These are phyloP conservation scores for Drosophila grimshawi DNA, from an alignment of 1,140 invertebrate species.

Conservation along the genomic window DNA sequence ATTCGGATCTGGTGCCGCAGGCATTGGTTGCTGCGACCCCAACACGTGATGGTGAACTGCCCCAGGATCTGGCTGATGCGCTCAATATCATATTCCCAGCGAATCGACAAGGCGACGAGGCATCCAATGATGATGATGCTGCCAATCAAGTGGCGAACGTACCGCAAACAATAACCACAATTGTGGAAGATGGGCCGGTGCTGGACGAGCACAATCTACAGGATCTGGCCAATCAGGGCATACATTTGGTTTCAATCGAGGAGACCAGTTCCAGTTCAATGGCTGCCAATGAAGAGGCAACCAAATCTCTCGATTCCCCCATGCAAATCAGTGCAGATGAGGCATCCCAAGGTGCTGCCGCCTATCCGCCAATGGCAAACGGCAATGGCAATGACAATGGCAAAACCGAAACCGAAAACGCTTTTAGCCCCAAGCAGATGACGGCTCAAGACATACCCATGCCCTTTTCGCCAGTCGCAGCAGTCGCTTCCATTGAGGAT, in stretches of 20 bases:
- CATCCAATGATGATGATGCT: slow-evolving; percentile 8
- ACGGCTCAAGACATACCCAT: slow-evolving; percentile 64
- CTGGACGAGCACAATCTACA: slow-evolving; percentile 67
- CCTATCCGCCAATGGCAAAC: background rate
- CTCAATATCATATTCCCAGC: slow-evolving; percentile 89
- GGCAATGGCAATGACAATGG: slow-evolving; percentile 38
- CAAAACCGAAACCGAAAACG: slow-evolving; percentile 22
- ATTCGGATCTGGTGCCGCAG: slow-evolving; percentile 67
- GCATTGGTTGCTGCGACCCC: slow-evolving; percentile 53
- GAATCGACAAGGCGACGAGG: slow-evolving; percentile 50
- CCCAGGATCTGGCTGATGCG: slow-evolving; percentile 89
- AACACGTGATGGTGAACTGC: slow-evolving; percentile 82
- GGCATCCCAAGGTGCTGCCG: background rate
- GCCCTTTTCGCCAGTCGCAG: slow-evolving; percentile 46
- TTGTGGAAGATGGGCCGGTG: slow-evolving; percentile 66
- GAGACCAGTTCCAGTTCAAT: slow-evolving; percentile 55
- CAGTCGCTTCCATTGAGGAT: slow-evolving; percentile 5
- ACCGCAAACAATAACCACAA: slow-evolving; percentile 66
- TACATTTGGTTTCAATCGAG: slow-evolving; percentile 74
- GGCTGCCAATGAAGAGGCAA: slow-evolving; percentile 41
- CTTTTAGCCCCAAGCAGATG: slow-evolving; percentile 33
- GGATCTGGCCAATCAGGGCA: slow-evolving; percentile 76
- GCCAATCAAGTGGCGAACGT: slow-evolving; percentile 26
- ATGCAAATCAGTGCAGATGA: slow-evolving; percentile 33
- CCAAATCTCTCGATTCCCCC: slow-evolving; percentile 22